phyloP scores from a whole-genome alignment of 2,888 invertebrate genomes.

The Leptopilina myrica region DNA sequence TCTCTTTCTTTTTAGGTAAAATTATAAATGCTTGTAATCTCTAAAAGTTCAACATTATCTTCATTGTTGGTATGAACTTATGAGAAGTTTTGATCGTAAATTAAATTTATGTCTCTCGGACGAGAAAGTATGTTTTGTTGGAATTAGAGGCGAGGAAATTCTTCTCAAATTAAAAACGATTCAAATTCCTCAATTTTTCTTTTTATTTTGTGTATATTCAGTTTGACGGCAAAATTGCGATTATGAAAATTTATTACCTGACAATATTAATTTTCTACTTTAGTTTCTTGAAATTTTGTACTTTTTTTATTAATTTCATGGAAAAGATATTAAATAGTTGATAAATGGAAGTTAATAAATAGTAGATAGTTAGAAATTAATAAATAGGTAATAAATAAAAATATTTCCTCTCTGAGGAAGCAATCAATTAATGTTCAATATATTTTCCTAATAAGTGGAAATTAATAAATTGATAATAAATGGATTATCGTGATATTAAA shows the following conservation, averaged over 20 bases:
- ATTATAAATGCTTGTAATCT: conserved; percentile 11
- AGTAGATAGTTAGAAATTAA: too few relatives aligned
- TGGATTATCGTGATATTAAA: too few relatives aligned
- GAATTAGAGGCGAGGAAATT: not conserved
- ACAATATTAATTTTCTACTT: not conserved
- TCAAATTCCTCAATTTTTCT: not conserved
- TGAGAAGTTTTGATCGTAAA: conserved; percentile 14
- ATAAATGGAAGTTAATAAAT: too few relatives aligned
- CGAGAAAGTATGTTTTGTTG: not conserved
- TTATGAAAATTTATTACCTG: not conserved
- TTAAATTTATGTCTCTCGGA: not conserved
- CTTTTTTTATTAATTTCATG: too few relatives aligned
- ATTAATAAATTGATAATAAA: too few relatives aligned
- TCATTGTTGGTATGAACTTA: conserved; percentile 7
- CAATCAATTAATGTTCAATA: too few relatives aligned
- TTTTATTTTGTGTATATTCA: not conserved
- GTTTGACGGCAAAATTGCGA: not conserved
- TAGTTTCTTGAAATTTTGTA: too few relatives aligned
- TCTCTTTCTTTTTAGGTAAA: not conserved
- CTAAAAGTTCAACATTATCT: conserved; percentile 1
- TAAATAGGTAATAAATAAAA: too few relatives aligned
- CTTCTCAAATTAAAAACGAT: not conserved
- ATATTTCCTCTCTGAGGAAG: too few relatives aligned
- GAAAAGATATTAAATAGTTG: too few relatives aligned
- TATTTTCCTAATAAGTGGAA: too few relatives aligned